These are phyloP conservation scores for Quadriops clusia DNA, from an alignment of 2,888 invertebrate genomes.

Conservation along the genomic window DNA sequence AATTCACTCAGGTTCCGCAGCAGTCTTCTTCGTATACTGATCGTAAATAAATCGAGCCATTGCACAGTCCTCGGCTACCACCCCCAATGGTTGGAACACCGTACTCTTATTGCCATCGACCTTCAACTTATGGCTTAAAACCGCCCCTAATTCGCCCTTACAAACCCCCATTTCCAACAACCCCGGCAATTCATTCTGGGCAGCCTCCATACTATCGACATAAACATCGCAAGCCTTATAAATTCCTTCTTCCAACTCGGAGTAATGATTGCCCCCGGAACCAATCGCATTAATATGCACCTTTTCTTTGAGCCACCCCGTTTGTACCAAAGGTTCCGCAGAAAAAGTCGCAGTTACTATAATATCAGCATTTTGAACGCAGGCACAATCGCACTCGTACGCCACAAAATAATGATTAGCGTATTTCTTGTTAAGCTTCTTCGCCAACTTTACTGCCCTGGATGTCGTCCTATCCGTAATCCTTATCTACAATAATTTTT, in stretches of 20 bases:
- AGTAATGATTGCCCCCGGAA: too few relatives aligned
- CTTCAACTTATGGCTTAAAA: slow-evolving; percentile 34
- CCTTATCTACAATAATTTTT: too few relatives aligned
- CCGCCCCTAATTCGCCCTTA: slow-evolving; percentile 44
- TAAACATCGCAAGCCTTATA: slow-evolving; percentile 41
- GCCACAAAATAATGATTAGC: slow-evolving; percentile 15
- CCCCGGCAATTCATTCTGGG: slow-evolving; percentile 40
- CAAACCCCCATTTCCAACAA: slow-evolving; percentile 40
- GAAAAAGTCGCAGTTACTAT: slow-evolving; percentile 48
- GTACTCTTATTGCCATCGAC: slow-evolving; percentile 34
- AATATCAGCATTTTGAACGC: slow-evolving; percentile 47
- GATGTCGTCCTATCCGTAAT: too few relatives aligned
- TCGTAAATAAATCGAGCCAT: slow-evolving; percentile 43
- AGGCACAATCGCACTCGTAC: too few relatives aligned
- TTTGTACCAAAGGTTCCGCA: slow-evolving; percentile 38
- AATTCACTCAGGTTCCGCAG: too few relatives aligned
- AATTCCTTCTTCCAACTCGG: slow-evolving; percentile 41
- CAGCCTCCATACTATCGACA: slow-evolving; percentile 43
- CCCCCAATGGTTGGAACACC: slow-evolving; percentile 53
- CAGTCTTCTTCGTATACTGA: slow-evolving; percentile 12
- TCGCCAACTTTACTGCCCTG: slow-evolving; percentile 29
- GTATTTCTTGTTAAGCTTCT: slow-evolving; percentile 24
- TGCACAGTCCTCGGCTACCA: slow-evolving; percentile 49
- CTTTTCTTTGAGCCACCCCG: slow-evolving; percentile 40
- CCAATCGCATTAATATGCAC: slow-evolving; percentile 54